Base-by-base conservation (phyloP, 2,888 invertebrate genomes). In the Netelia inedita region DNA sequence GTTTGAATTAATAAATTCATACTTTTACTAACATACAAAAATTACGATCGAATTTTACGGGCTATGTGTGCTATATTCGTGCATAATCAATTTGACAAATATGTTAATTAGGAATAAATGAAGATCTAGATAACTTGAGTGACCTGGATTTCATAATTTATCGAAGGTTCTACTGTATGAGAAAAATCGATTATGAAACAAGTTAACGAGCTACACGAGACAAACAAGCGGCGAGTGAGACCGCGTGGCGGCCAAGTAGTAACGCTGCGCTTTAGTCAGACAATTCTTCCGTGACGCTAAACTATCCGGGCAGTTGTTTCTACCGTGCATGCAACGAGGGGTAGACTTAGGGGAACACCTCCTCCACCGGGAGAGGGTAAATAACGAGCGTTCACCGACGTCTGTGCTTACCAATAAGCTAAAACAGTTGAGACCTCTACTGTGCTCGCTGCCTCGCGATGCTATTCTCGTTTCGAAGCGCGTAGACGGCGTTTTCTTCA, bases 221-320 rank as follows among this genome's bases (percentile, higher is more conserved):
- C 14, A 65, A 23, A 35, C 35, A n/a, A n/a, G 23, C n/a, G 41
- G 41, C 35, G 41, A 14, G 41, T 5, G 57, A 85, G 79, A 82
- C 79, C 43, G 85, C 66, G 66, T 68, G 73, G 69, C 74, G 68
- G 71, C 84, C 19, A 16, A 82, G 85, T 85, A 79, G 85, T 85
- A 74, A 72, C 65, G 28, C 74, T 72, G 73, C 79, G 66, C n/a
- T 82, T 85, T 78, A 65, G 81, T 85, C 79, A 65, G 85, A 75
- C 82, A 61, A 82, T 79, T 59, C 74, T 82, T 16, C 69, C 69
- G 46, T 63, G 72, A 16, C 53, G 65, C 55, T 16, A 75, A 79
- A 74, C 66, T 71, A 69, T 79, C 61, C 71, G 28, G 28, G 23
- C 57, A 19, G 74, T 71, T 71, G 63, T 66, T 75, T 71, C 50